Evolutionary conservation across 2,888 invertebrate genomes (phyloP).

Genomic region (Eupithecia exiguata): DNA sequence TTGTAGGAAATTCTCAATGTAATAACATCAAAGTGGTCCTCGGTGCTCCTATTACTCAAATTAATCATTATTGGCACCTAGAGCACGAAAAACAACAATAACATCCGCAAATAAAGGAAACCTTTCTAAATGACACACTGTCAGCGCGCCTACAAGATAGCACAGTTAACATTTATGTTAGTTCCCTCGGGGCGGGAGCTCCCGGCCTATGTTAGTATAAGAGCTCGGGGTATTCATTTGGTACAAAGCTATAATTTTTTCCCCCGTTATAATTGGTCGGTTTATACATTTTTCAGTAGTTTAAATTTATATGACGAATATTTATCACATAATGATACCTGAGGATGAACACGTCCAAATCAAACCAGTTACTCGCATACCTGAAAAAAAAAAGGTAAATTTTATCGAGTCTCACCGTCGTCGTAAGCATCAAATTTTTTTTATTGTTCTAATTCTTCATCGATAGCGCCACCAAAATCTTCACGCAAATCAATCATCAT

Average conservation of each 20-base stretch:
- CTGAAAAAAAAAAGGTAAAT: background rate
- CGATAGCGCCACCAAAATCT: background rate
- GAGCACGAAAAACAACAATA: constrained; percentile 5
- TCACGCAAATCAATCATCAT: too few relatives aligned
- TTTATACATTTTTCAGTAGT: background rate
- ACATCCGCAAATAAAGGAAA: constrained; percentile 40
- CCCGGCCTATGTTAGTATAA: constrained; percentile 58
- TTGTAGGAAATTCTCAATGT: background rate
- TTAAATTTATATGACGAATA: background rate
- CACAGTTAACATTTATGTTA: constrained; percentile 61
- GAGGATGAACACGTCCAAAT: background rate
- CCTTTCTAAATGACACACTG: constrained; percentile 44
- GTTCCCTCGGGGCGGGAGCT: constrained; percentile 63
- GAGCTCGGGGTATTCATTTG: constrained; percentile 6
- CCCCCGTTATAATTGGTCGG: background rate
- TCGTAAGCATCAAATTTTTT: background rate
- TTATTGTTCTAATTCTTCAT: background rate
- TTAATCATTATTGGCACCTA: constrained; percentile 9
- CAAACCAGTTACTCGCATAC: background rate
- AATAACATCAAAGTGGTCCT: background rate
- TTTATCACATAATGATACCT: background rate
- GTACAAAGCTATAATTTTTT: background rate
- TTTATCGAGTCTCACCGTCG: background rate
- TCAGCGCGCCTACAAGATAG: constrained; percentile 47
- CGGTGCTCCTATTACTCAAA: constrained; percentile 5